Percentiles rank a stretch among this genome's conserved stretches.
Evolutionary conservation across 2,113 vertebrate genomes (phyloP).

Genomic region (Myodes glareolus): DNA sequence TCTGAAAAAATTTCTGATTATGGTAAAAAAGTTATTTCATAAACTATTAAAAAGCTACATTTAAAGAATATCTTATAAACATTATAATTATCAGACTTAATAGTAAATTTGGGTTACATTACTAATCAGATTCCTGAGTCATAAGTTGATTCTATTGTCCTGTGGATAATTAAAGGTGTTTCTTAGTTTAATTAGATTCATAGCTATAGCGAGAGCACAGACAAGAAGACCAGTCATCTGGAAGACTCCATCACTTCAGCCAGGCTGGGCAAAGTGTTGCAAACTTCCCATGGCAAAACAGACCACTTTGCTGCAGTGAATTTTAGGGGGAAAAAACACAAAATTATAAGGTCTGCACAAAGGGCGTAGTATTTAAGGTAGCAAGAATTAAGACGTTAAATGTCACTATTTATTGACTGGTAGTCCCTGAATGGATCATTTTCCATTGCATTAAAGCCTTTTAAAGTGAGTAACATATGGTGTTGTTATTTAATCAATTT

Average conservation of each 20-base stretch:
- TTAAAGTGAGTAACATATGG: neutral
- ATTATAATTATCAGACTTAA: neutral
- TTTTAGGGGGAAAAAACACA: neutral
- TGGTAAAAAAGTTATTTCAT: neutral
- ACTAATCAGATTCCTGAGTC: constrained; percentile 49
- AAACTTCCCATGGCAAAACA: neutral
- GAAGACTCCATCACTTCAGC: neutral
- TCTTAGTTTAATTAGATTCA: constrained; percentile 65
- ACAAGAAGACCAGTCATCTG: constrained; percentile 53
- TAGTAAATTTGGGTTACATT: constrained; percentile 34
- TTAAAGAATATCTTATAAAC: constrained; percentile 15
- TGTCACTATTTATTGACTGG: neutral
- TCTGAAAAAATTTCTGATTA: constrained; percentile 8
- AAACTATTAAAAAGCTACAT: constrained; percentile 22
- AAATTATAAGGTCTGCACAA: constrained; percentile 40
- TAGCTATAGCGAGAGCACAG: neutral
- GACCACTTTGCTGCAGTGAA: neutral
- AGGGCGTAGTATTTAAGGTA: neutral
- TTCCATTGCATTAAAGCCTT: neutral
- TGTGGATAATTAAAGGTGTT: constrained; percentile 75
- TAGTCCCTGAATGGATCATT: neutral
- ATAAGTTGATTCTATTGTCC: constrained; percentile 39
- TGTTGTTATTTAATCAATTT: constrained; percentile 52
- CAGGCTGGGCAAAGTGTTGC: constrained; percentile 16
- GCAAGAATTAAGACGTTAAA: neutral